Evolutionary conservation across 2,888 invertebrate species (phyloP).

Genomic region (Chesias legatella): DNA sequence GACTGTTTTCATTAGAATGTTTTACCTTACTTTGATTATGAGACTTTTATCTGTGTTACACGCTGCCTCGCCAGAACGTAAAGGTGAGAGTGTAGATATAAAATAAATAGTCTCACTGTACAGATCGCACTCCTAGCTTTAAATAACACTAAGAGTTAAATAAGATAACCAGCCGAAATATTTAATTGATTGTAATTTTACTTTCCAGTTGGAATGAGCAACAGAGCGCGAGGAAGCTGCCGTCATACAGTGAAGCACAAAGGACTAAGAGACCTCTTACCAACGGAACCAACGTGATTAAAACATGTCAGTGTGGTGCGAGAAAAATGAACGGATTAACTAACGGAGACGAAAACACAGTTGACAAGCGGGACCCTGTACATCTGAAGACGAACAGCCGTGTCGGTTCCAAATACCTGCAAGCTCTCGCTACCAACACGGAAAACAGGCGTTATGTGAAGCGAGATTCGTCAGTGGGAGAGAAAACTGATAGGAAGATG

Average conservation of each 20-base stretch:
- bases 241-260: conserved; percentile 78
- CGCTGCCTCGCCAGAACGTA: conserved; percentile 76
- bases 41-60: conserved; percentile 73
- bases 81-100: conserved; percentile 60
- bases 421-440: conserved; percentile 65
- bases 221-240: conserved; percentile 74
- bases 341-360: conserved; percentile 46
- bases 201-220: conserved; percentile 78
- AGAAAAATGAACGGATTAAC: conserved; percentile 60
- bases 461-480: conserved; percentile 63
- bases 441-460: conserved; percentile 58
- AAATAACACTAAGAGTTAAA: background rate
- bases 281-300: conserved; percentile 65
- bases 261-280: conserved; percentile 71
- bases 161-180: conserved; percentile 1
- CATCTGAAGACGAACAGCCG: conserved; percentile 67
- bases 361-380: conserved; percentile 53
- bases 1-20: conserved; percentile 13
- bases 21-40: conserved; percentile 60
- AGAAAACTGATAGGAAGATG: conserved; percentile 53
- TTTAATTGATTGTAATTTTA: background rate
- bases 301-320: conserved; percentile 69
- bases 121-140: conserved; percentile 7
- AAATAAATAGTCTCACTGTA: conserved; percentile 18
- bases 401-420: conserved; percentile 72